Percentiles rank a stretch among this genome's conserved stretches.
These are phyloP conservation scores for Diaperis boleti DNA, from an alignment of 2,888 invertebrate genomes.

Conservation along the genomic window DNA sequence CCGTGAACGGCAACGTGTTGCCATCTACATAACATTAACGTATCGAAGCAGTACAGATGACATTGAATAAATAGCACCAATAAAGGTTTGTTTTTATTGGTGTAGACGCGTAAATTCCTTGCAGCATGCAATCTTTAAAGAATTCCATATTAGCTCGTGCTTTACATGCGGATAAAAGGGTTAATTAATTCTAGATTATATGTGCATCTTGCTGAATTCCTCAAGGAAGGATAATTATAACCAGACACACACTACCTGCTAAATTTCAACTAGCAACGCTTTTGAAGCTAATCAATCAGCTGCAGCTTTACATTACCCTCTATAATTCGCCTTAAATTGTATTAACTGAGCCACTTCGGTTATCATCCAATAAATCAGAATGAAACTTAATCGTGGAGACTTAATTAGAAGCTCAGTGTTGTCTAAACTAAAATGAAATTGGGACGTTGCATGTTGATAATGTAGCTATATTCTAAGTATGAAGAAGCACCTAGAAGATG, in stretches of 20 bases:
- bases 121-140: constrained; percentile 1
- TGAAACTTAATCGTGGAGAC: constrained; percentile 6
- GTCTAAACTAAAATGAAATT: neutral
- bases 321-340: constrained; percentile 3
- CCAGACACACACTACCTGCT: neutral
- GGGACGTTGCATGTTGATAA: neutral
- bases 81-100: constrained; percentile 3
- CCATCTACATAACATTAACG: constrained; percentile 5
- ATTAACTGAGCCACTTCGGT: constrained; percentile 2
- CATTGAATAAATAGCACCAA: constrained; percentile 9
- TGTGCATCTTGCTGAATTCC: neutral
- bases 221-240: neutral
- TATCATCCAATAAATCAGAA: constrained; percentile 6
- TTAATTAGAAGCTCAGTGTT: constrained; percentile 4
- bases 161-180: neutral
- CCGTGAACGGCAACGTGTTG: neutral
- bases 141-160: neutral
- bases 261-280: neutral
- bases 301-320: constrained; percentile 2
- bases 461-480: neutral
- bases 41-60: constrained; percentile 1
- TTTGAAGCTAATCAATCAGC: constrained; percentile 9
- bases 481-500: too few species aligned
- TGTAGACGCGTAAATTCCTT: constrained; percentile 1
- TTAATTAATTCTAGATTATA: neutral